Conservation (phyloP, 1,140 invertebrate genomes). For the Euura saliciscinereae region DNA sequence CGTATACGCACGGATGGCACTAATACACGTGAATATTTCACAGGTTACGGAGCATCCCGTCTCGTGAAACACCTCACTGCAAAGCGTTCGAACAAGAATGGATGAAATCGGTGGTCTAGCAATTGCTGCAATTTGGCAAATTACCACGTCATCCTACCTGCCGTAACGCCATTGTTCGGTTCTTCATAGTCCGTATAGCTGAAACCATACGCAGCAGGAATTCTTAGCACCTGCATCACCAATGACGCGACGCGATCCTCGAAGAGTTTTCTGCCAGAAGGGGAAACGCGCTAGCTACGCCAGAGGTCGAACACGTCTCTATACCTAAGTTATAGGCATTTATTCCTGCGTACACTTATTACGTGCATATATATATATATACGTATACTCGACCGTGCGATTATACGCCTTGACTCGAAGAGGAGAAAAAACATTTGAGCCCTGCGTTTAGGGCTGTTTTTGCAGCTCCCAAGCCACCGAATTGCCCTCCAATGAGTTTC, state of each 20-base stretch:
- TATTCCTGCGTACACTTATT: not conserved
- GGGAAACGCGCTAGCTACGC: not conserved
- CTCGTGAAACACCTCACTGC: not conserved
- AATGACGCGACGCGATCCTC: not conserved
- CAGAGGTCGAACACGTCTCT: slow-evolving; percentile 2
- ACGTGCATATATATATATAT: too few species aligned
- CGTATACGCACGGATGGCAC: too few species aligned
- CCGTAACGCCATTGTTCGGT: not conserved
- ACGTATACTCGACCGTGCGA: not conserved
- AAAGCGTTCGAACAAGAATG: not conserved
- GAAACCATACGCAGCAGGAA: not conserved
- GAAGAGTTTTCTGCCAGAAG: not conserved
- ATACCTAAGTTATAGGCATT: slow-evolving; percentile 1
- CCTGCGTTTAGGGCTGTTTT: not conserved
- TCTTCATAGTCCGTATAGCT: not conserved
- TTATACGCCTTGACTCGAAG: not conserved
- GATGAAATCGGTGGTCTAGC: slow-evolving; percentile 4
- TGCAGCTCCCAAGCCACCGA: not conserved
- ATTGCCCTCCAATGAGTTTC: not conserved
- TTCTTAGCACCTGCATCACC: not conserved
- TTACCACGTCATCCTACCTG: not conserved
- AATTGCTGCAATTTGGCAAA: slow-evolving; percentile 5
- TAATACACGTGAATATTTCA: too few species aligned
- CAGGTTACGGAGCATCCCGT: too few species aligned
- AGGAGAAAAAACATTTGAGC: slow-evolving; percentile 1